A percentile compares a stretch with the other conserved stretches of the same genome.
These are phyloP conservation scores for Catajapyx aquilonaris DNA, from an alignment of 1,140 invertebrate species.

Conservation along the genomic window DNA sequence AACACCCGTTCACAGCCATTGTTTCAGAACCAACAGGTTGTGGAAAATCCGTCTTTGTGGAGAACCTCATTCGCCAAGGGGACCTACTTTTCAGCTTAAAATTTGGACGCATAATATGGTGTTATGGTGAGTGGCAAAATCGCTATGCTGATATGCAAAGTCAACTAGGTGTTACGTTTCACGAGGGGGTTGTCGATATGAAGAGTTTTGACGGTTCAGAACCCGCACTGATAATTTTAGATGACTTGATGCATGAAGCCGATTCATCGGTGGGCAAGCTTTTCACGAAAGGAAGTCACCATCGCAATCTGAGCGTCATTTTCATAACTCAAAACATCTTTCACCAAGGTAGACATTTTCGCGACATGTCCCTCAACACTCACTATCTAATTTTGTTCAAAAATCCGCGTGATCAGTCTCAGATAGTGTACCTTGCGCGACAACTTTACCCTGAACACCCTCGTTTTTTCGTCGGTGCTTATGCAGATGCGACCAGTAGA, in stretches of 20 bases:
- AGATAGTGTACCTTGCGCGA: conserved; percentile 17
- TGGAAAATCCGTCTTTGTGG: neutral
- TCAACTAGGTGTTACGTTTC: too few species aligned
- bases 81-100: neutral
- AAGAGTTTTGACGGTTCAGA: too few species aligned
- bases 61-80: too few species aligned
- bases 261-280: conserved; percentile 18
- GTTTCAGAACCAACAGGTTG: neutral
- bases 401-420: conserved; percentile 20
- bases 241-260: conserved; percentile 21
- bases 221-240: conserved; percentile 15
- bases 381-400: conserved; percentile 21
- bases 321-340: conserved; percentile 22
- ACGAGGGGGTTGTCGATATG: too few species aligned
- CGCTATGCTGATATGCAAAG: too few species aligned
- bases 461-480: too few species aligned
- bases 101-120: neutral
- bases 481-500: too few species aligned
- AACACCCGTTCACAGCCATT: neutral
- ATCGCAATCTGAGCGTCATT: conserved; percentile 20
- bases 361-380: conserved; percentile 19
- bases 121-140: neutral
- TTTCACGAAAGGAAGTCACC: conserved; percentile 21
- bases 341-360: conserved; percentile 18
- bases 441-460: conserved; percentile 19